These are phyloP conservation scores for Brevimyrus niger DNA, from an alignment of 2,113 vertebrate genomes.

Conservation along the genomic window DNA sequence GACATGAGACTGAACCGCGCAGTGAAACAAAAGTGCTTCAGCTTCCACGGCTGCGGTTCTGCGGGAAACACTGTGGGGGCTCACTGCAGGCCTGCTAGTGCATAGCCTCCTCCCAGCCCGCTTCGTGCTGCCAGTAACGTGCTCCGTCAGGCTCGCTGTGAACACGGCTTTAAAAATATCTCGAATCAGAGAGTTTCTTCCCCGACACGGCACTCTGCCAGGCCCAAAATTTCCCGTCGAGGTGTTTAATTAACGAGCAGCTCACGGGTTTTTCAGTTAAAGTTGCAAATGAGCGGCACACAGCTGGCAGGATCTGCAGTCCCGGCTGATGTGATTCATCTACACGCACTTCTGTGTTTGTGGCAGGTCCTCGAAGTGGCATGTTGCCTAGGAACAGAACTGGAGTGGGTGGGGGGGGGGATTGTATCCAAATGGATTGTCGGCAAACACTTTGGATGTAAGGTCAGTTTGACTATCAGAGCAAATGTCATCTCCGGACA, in stretches of 20 bases:
- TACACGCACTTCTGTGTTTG: neutral
- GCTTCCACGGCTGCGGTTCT: neutral
- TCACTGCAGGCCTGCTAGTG: neutral
- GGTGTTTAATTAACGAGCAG: slow-evolving; percentile 3
- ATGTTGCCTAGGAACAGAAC: neutral
- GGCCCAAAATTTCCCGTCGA: neutral
- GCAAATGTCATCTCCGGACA: neutral
- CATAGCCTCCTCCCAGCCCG: neutral
- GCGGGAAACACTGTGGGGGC: too few relatives aligned
- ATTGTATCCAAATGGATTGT: neutral
- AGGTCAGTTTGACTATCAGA: neutral
- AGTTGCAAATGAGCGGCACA: neutral
- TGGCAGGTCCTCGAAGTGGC: neutral
- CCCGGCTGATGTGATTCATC: neutral
- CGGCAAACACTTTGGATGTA: neutral
- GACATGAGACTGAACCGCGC: neutral
- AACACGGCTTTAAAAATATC: neutral
- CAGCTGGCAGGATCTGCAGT: neutral
- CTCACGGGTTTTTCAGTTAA: neutral
- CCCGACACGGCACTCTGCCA: neutral
- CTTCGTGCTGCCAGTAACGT: neutral
- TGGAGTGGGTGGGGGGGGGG: neutral
- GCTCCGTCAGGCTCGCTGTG: neutral
- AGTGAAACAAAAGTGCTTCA: neutral
- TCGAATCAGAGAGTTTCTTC: neutral